These are phyloP conservation scores for Brienomyrus longianalis DNA, from an alignment of 2,113 vertebrate genomes.

Conservation along the genomic window DNA sequence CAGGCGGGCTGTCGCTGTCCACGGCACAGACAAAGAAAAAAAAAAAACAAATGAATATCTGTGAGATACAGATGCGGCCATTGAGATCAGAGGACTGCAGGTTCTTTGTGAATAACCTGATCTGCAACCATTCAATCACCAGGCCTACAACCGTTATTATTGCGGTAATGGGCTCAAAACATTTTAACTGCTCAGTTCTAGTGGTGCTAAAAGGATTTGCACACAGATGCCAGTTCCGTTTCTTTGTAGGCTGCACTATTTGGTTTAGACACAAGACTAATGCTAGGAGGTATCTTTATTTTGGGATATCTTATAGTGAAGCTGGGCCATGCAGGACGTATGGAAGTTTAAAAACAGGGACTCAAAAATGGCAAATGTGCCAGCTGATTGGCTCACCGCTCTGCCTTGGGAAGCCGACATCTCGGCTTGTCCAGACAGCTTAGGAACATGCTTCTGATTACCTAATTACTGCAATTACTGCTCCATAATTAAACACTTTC, in stretches of 20 bases:
- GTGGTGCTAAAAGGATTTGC: constrained; percentile 8
- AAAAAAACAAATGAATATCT: not conserved
- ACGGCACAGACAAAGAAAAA: not conserved
- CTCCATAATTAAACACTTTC: not conserved
- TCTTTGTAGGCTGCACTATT: not conserved
- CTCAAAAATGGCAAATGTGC: not conserved
- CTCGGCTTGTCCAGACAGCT: not conserved
- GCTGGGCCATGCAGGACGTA: not conserved
- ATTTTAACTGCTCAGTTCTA: not conserved
- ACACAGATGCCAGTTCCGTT: constrained; percentile 3
- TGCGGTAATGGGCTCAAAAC: not conserved
- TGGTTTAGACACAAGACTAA: not conserved
- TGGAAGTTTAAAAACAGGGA: not conserved
- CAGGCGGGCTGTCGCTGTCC: constrained; percentile 39
- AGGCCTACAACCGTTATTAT: not conserved
- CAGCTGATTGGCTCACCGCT: not conserved
- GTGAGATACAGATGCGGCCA: not conserved
- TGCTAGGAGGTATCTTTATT: not conserved
- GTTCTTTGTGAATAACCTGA: too few relatives aligned
- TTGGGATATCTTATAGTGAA: not conserved
- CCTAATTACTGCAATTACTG: not conserved
- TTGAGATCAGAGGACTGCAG: not conserved
- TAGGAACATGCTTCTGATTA: not conserved
- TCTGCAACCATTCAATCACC: not conserved
- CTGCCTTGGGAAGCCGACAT: not conserved